These are phyloP conservation scores for Oscheius myriophilus DNA, from an alignment of 2,888 invertebrate genomes.

Conservation along the genomic window DNA sequence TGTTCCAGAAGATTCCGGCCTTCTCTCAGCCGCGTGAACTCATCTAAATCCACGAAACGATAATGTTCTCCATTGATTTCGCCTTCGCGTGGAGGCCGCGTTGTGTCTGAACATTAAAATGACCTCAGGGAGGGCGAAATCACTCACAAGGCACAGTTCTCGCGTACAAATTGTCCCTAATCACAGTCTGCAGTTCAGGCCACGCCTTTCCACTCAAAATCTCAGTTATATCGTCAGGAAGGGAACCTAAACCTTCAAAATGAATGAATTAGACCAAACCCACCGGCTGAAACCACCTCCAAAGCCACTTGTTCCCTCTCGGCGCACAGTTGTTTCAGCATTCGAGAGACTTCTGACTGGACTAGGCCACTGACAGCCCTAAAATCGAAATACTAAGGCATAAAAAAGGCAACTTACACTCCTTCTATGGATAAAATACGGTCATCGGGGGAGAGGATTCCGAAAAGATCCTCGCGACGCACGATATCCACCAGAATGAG, in stretches of 20 bases:
- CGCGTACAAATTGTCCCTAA: conserved; percentile 78
- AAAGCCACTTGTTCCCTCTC: conserved; percentile 50
- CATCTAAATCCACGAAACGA: conserved; percentile 68
- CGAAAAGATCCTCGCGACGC: conserved; percentile 45
- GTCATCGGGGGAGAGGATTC: conserved; percentile 50
- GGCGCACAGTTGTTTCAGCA: conserved; percentile 44
- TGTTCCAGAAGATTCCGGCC: conserved; percentile 77
- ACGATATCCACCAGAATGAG: conserved; percentile 50
- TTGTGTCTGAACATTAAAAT: conserved; percentile 74
- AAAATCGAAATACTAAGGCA: conserved; percentile 20
- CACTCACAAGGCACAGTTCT: conserved; percentile 76
- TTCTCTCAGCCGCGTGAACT: conserved; percentile 63
- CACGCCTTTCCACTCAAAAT: conserved; percentile 55
- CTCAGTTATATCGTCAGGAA: conserved; percentile 59
- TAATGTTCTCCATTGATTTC: conserved; percentile 78
- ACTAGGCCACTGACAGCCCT: conserved; percentile 53
- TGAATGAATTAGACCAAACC: neutral
- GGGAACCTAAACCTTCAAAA: conserved; percentile 34
- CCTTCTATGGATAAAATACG: conserved; percentile 44
- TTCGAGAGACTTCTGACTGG: conserved; percentile 41
- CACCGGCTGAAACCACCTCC: conserved; percentile 53
- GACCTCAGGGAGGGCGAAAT: neutral
- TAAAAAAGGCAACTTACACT: conserved; percentile 35
- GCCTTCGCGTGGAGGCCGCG: conserved; percentile 75
- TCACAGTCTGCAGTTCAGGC: conserved; percentile 77